A percentile compares a stretch with the other conserved stretches of the same genome.
phyloP scores from a whole-genome alignment of 1,140 invertebrate genomes.

The Drosophila lini region DNA sequence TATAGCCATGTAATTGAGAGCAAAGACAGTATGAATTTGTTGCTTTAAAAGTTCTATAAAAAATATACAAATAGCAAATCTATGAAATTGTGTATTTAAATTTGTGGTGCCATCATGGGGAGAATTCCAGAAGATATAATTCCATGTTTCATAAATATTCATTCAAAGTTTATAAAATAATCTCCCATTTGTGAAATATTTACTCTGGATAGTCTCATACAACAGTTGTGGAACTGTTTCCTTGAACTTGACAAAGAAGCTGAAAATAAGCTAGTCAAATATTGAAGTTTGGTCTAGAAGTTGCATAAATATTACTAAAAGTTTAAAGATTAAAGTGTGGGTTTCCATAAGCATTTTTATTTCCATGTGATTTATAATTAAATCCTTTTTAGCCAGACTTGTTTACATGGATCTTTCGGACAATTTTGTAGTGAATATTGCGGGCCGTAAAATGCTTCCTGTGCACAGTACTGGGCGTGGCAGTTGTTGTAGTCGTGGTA shows the following conservation, averaged over 20 bases:
- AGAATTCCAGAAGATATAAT: too few species aligned
- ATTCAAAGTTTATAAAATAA: too few species aligned
- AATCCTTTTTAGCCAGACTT: constrained; percentile 1
- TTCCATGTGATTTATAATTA: background rate
- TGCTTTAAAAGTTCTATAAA: constrained; percentile 39
- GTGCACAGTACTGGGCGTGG: constrained; percentile 10
- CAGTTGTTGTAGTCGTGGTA: constrained; percentile 9
- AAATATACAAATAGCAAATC: constrained; percentile 34
- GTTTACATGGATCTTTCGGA: constrained; percentile 17
- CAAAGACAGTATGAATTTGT: constrained; percentile 38
- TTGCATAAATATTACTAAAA: background rate
- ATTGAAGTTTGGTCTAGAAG: background rate
- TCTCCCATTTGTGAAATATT: background rate
- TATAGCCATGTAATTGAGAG: constrained; percentile 33
- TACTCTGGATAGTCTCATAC: background rate
- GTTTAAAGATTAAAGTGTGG: too few species aligned
- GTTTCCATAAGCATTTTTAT: background rate
- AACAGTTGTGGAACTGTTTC: background rate
- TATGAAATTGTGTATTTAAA: background rate
- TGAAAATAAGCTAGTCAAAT: background rate
- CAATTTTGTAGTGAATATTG: constrained; percentile 4
- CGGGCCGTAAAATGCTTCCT: constrained; percentile 21
- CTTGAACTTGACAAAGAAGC: constrained; percentile 3
- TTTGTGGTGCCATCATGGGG: too few species aligned
- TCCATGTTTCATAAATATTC: too few species aligned